Evolutionary conservation across 1,140 invertebrate species (phyloP).

Genomic region (Panulirus ornatus): DNA sequence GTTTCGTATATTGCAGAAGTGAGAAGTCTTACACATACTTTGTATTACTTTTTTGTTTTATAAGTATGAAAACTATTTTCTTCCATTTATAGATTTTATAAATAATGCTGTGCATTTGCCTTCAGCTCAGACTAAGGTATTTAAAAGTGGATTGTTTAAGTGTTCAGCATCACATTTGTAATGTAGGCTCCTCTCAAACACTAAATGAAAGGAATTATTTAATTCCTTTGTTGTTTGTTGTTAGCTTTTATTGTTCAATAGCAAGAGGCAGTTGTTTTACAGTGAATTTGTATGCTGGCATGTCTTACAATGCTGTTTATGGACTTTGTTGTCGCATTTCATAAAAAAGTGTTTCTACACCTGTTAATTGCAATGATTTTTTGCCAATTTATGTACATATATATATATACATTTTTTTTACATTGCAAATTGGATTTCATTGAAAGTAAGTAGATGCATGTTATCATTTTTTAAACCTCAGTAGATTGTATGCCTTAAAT

Average conservation of each 20-base stretch:
- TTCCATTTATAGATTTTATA: neutral
- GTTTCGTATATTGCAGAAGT: neutral
- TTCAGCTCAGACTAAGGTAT: neutral
- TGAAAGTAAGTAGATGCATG: too few relatives aligned
- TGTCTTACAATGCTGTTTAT: too few relatives aligned
- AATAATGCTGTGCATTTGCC: neutral
- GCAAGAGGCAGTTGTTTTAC: neutral
- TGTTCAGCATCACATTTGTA: conserved; percentile 27
- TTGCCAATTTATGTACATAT: too few relatives aligned
- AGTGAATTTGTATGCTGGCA: too few relatives aligned
- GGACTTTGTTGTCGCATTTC: too few relatives aligned
- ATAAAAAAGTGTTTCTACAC: too few relatives aligned
- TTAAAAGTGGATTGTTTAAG: neutral
- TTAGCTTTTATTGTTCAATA: neutral
- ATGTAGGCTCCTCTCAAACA: neutral
- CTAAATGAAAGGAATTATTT: neutral
- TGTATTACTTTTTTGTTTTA: neutral
- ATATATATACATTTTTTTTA: too few relatives aligned
- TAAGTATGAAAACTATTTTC: neutral
- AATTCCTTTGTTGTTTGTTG: neutral
- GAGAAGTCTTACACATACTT: neutral
- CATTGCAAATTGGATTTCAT: too few relatives aligned
- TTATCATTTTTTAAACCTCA: too few relatives aligned
- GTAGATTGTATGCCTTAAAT: too few relatives aligned
- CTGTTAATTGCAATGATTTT: too few relatives aligned